Evolutionary conservation across 2,797 vertebrate genomes (phyloP).

Genomic region (Bothrops alternatus): DNA sequence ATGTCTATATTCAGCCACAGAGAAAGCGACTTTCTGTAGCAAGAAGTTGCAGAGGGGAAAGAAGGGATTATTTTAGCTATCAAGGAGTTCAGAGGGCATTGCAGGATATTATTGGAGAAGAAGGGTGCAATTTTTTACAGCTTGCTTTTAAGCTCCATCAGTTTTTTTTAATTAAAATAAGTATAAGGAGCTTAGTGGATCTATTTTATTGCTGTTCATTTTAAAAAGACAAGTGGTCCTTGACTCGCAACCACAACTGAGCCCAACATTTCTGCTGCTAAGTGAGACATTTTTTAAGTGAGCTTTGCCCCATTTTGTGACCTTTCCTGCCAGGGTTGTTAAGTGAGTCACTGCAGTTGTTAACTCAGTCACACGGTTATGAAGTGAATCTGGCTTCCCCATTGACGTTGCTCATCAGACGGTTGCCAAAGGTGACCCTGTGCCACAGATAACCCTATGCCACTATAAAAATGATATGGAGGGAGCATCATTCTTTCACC

Average conservation of each 20-base stretch:
- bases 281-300: background rate
- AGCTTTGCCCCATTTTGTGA: background rate
- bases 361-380: too few species aligned
- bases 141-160: too few species aligned
- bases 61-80: background rate
- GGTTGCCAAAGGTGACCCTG: rapidly evolving
- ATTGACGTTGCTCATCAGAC: background rate
- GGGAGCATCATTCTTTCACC: too few species aligned
- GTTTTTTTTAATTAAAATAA: background rate
- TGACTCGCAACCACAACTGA: background rate
- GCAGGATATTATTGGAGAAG: background rate
- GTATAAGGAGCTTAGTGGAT: background rate
- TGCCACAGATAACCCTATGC: too few species aligned
- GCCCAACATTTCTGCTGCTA: background rate
- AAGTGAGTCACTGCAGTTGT: background rate
- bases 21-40: background rate
- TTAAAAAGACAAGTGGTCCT: background rate
- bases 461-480: too few species aligned
- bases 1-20: background rate
- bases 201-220: background rate
- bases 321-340: background rate
- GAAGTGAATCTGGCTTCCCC: background rate
- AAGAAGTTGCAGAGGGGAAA: background rate
- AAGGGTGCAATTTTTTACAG: background rate
- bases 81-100: background rate